Base-by-base conservation (phyloP, 2,113 vertebrate genomes). In the Microcebus lehilahytsara region DNA sequence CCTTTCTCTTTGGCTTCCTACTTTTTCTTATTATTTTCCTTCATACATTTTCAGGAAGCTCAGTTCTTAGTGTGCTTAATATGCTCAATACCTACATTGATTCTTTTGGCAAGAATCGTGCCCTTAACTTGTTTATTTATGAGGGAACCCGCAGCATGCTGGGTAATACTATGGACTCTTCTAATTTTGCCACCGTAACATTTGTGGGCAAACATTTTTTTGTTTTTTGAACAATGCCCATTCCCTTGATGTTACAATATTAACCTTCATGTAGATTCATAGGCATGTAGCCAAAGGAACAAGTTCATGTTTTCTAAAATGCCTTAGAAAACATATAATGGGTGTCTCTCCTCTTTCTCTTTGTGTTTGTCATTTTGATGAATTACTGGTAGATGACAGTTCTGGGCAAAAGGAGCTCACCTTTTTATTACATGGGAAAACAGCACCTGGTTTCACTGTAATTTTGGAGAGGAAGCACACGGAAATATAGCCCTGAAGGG, bases 121-220 rank as follows among this genome's bases (percentile, higher is more conserved):
- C 99, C 99, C 96, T 99, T 99, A 97, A 99, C 98, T 96, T 99
- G 98, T 98, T 99, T 99, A 98, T 99, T 99, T 98, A 99, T 98
- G 96, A 99, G 99, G 97, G 99, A 98, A 94, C 99, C 98, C 9
- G 99, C 98, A 92, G 99, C 99, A 27, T 99, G 99, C 85, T 99
- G 98, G 91, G 98, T 99, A 93, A 99, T 98, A 27, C 99, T 99
- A 95, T 99, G 99, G 9, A 99, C 98, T 17, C 99, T 98, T 87
- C 99, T 98, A 12, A 99, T 99, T 98, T 99, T 99, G 94, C 99
- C 99, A 71, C 99, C 99, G 98, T 99, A 99, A 97, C 99, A 99
- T 98, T 99, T 99, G 95, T 99, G 98, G 99, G 99, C 99, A 46
- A 46, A 46, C 42, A 99, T 99, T 49, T 99, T 56, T 56, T 56